Evolutionary conservation across 2,113 vertebrate species (phyloP), one percentile per base, ranked within the genome.

Genomic region (zebrafish (Danio rerio)): DNA sequence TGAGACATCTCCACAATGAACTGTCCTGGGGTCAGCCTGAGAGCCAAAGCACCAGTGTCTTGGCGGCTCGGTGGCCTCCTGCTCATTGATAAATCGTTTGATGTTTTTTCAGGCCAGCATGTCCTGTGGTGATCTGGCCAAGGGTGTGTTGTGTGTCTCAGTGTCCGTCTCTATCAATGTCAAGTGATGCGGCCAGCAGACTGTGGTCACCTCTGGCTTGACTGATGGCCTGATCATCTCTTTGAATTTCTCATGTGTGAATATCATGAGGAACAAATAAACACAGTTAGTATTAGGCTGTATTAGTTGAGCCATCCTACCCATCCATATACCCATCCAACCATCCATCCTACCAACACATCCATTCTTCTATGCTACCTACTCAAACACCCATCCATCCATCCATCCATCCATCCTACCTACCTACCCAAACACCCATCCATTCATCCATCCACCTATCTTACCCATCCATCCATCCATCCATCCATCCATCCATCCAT

Each of bases 131-230:
- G 81, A 89, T 83, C 89, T 88, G 82, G 74, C 84, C 81, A 56
- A 71, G 62, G 80, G 84, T 82, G 83, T 86, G 83, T 88, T 85
- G 85, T 86, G 81, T 87, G 77, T 61, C 65, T 85, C 53, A 78
- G 88, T 83, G 91, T 84, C 18, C 79, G 87, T 86, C 81, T 88
- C 89, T 91, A 91, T 91, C 87, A 89, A 85, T 91, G 91, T 90
- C 89, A 90, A 79, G 88, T 82, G 86, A 88, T 85, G 86, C 75
- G 20, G 90, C 88, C 92, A 91, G 92, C 88, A 62, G 91, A 78
- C 82, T 81, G 88, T 74, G 89, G 62, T 1, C 80, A 81, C 89
- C 86, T 89, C 75, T 80, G 79, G 78, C 73, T 71, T 92, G 91
- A 91, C 72, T 74, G 91, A 90, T 90, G 88, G 85, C 81, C 90